Percentiles rank a stretch among this genome's conserved stretches.
Evolutionary conservation across 2,888 invertebrate genomes (phyloP).

Genomic region (Limnephilus rhombicus): DNA sequence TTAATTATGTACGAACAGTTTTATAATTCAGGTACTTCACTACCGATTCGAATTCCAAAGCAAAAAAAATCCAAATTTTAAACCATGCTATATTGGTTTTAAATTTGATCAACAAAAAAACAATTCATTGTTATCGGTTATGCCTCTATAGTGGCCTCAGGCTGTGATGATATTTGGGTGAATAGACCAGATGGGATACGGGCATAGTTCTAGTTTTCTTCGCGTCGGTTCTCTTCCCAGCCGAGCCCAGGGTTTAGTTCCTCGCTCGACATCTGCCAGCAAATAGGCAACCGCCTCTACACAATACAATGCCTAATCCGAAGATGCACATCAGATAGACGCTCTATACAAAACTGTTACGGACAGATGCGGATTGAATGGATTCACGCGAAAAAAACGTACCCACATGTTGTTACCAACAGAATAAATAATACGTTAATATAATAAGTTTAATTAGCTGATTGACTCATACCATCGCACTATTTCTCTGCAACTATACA

Average conservation of each 20-base stretch:
- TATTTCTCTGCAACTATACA: too few species aligned
- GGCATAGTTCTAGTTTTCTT: constrained; percentile 20
- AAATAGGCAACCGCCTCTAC: constrained; percentile 19
- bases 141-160: not conserved
- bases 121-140: not conserved
- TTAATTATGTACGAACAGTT: not conserved
- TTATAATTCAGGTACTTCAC: not conserved
- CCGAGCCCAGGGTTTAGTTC: not conserved
- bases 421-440: not conserved
- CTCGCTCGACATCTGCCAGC: constrained; percentile 25
- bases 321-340: constrained; percentile 15
- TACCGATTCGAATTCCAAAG: not conserved
- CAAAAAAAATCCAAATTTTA: not conserved
- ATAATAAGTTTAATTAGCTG: not conserved
- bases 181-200: constrained; percentile 42
- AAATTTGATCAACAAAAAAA: not conserved
- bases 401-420: not conserved
- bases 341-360: constrained; percentile 34
- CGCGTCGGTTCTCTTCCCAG: not conserved
- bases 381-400: constrained; percentile 35
- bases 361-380: constrained; percentile 42
- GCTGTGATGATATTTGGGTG: not conserved
- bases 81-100: not conserved
- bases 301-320: constrained; percentile 24
- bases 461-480: not conserved